A percentile compares a stretch with the other conserved stretches of the same genome.
Conservation (phyloP, 2,888 invertebrate species). For the Pecten maximus region DNA sequence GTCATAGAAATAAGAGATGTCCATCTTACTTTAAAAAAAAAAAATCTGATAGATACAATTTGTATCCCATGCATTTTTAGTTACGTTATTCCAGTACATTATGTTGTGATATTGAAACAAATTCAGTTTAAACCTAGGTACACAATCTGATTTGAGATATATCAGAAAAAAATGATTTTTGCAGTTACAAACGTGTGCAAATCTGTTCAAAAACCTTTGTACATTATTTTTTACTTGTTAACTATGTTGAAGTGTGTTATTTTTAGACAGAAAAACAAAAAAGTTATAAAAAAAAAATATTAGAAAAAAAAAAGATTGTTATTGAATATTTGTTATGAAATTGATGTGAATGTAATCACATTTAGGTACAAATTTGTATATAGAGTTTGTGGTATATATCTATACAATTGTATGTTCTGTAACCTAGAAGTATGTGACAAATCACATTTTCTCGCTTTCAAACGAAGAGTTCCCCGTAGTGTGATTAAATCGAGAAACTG, state of each 20-base stretch:
- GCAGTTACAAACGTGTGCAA: constrained; percentile 8
- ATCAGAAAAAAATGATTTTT: not conserved
- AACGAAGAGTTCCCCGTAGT: not conserved
- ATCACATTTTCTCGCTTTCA: not conserved
- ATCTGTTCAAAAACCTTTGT: constrained; percentile 29
- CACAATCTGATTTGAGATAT: not conserved
- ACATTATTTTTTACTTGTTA: constrained; percentile 35
- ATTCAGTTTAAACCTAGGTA: not conserved
- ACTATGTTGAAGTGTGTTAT: constrained; percentile 35
- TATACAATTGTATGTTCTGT: constrained; percentile 19
- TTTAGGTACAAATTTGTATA: constrained; percentile 33
- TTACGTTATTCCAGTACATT: not conserved
- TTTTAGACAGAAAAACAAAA: constrained; percentile 35
- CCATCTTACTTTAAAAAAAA: not conserved
- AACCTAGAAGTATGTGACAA: constrained; percentile 1
- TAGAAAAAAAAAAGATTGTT: constrained; percentile 21
- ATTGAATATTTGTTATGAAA: constrained; percentile 25
- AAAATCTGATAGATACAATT: not conserved
- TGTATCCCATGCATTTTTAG: not conserved
- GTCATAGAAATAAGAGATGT: not conserved
- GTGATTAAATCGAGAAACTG: not conserved
- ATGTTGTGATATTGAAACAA: not conserved
- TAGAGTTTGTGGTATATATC: constrained; percentile 32
- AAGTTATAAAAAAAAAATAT: constrained; percentile 18
- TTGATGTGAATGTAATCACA: constrained; percentile 20